Conservation (phyloP, 2,797 vertebrate species). For the Sebastes taczanowskii region DNA sequence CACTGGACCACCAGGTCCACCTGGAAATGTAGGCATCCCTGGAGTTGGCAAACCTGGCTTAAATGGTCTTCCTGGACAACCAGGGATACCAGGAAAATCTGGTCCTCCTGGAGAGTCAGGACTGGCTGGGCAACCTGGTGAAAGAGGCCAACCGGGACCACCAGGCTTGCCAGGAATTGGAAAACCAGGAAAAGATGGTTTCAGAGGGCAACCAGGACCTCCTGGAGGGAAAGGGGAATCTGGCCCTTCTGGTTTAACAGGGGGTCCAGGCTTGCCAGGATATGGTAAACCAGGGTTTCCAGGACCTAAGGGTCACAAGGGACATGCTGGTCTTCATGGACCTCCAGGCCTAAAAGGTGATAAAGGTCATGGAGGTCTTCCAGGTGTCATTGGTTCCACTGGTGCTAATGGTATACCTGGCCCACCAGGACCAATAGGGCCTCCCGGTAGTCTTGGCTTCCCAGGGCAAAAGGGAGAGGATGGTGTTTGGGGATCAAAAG, state of each 20-base stretch:
- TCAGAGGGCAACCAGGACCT: constrained; percentile 89
- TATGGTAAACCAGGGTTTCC: constrained; percentile 93
- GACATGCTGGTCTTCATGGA: constrained; percentile 87
- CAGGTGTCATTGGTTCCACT: constrained; percentile 87
- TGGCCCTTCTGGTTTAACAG: constrained; percentile 89
- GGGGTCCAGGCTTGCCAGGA: constrained; percentile 89
- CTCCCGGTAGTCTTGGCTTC: constrained; percentile 88
- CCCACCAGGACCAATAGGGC: constrained; percentile 89
- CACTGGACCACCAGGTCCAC: constrained; percentile 86
- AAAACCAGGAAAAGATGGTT: constrained; percentile 91
- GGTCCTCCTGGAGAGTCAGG: constrained; percentile 90
- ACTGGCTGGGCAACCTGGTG: constrained; percentile 83
- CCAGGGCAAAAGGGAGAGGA: constrained; percentile 92
- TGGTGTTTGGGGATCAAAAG: constrained; percentile 85
- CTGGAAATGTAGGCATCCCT: constrained; percentile 86
- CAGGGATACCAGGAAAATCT: constrained; percentile 88
- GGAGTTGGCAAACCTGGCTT: constrained; percentile 91
- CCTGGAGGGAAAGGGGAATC: constrained; percentile 91
- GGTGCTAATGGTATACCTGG: constrained; percentile 91
- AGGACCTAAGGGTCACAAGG: constrained; percentile 92
- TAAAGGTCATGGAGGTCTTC: constrained; percentile 88
- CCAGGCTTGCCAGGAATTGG: constrained; percentile 89
- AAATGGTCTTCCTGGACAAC: constrained; percentile 90
- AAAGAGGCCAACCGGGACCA: constrained; percentile 87
- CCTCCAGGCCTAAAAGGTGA: constrained; percentile 90